These are phyloP conservation scores for Chiloscyllium punctatum DNA, from an alignment of 2,797 vertebrate species.

Conservation along the genomic window DNA sequence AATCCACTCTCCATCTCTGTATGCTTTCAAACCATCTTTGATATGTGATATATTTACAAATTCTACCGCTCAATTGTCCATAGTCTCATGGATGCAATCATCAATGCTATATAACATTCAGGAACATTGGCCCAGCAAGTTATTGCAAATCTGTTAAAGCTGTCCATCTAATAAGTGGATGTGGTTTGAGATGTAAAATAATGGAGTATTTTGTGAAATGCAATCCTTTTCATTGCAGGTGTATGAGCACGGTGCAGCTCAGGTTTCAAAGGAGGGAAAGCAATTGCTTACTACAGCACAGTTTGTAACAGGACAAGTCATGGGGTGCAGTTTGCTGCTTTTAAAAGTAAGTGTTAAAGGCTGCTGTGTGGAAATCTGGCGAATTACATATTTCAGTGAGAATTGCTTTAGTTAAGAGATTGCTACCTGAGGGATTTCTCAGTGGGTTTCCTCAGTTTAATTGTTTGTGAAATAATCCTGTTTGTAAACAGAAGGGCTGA, in stretches of 20 bases:
- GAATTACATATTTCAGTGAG: not conserved
- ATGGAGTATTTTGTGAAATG: not conserved
- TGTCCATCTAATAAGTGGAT: not conserved
- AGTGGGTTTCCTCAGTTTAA: conserved; percentile 3
- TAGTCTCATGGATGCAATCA: not conserved
- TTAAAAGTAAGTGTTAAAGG: not conserved
- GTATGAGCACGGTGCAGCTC: not conserved
- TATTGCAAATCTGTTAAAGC: not conserved
- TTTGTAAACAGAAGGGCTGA: conserved; percentile 18
- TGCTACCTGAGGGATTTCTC: not conserved
- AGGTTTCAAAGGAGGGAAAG: not conserved
- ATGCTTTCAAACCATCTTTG: not conserved
- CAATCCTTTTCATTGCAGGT: not conserved
- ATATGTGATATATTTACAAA: not conserved
- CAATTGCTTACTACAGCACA: not conserved
- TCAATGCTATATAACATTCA: too few relatives aligned
- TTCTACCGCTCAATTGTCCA: not conserved
- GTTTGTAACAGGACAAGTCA: not conserved
- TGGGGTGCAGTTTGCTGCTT: not conserved
- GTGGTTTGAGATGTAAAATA: not conserved
- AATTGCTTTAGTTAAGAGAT: not conserved
- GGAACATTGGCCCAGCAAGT: too few relatives aligned
- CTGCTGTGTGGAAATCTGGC: not conserved
- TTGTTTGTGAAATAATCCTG: conserved; percentile 1
- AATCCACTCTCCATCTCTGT: not conserved